phyloP scores from a whole-genome alignment of 1,140 invertebrate species.

The Bradysia coprophila region DNA sequence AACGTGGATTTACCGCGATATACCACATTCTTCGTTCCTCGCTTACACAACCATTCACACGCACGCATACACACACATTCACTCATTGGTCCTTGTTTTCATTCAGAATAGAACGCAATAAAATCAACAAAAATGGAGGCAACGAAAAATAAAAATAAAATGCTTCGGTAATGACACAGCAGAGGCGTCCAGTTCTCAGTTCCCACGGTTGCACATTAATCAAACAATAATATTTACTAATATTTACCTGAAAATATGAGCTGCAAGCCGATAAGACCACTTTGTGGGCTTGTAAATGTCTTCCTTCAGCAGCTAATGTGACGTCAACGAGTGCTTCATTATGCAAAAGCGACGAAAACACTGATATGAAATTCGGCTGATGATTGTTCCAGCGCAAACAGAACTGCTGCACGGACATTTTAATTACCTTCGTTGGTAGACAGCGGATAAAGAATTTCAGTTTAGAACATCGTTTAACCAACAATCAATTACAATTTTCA shows the following conservation, averaged over 20 bases:
- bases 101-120: no score
- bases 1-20: no score
- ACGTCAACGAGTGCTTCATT: conserved; percentile 72
- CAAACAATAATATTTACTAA: no score
- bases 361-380: conserved; percentile 72
- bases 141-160: neutral
- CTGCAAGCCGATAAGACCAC: conserved; percentile 72
- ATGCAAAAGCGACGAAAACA: conserved; percentile 58
- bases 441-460: neutral
- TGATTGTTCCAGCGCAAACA: conserved; percentile 79
- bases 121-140: no score
- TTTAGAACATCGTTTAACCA: neutral
- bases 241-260: conserved; percentile 64
- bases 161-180: neutral
- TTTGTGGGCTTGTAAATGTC: conserved; percentile 68
- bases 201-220: no score
- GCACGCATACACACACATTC: neutral
- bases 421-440: neutral
- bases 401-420: conserved; percentile 65
- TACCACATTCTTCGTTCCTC: no score
- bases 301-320: conserved; percentile 69
- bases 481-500: neutral
- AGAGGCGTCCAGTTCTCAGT: neutral
- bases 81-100: no score
- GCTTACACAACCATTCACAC: neutral